A percentile compares a stretch with the other conserved stretches of the same genome.
Evolutionary conservation across 2,888 invertebrate genomes (phyloP).

Genomic region (Cremastinae sp.): DNA sequence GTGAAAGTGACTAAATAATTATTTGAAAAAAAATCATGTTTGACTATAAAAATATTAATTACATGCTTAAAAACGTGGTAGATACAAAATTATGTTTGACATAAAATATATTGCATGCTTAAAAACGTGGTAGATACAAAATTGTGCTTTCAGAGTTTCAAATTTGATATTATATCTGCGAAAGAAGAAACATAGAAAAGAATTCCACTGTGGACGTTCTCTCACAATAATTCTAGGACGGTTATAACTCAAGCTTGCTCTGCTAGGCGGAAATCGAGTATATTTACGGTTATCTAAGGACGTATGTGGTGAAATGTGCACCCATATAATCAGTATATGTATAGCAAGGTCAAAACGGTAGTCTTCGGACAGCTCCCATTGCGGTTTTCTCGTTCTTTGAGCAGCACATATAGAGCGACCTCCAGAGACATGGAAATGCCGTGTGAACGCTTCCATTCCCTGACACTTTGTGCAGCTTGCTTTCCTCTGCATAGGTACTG

Average conservation of each 20-base stretch:
- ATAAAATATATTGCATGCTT: too few species aligned
- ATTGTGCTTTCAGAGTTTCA: too few species aligned
- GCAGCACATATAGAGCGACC: conserved; percentile 17
- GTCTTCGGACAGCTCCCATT: conserved; percentile 31
- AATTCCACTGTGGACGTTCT: conserved; percentile 41
- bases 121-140: too few species aligned
- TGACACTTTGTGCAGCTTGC: conserved; percentile 6
- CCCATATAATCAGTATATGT: conserved; percentile 31
- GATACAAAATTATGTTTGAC: too few species aligned
- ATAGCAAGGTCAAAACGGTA: conserved; percentile 33
- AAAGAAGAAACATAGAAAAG: conserved; percentile 11
- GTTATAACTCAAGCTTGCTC: conserved; percentile 42
- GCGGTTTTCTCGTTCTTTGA: conserved; percentile 43
- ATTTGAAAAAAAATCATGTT: too few species aligned
- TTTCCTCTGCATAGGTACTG: conserved; percentile 13
- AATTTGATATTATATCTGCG: too few species aligned
- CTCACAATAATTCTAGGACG: conserved; percentile 54
- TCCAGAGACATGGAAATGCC: conserved; percentile 28
- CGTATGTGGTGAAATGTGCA: background rate
- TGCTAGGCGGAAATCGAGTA: conserved; percentile 32
- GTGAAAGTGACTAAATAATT: too few species aligned
- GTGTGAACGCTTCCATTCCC: conserved; percentile 36
- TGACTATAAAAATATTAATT: too few species aligned
- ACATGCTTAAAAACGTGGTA: too few species aligned
- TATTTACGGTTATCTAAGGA: conserved; percentile 3